Evolutionary conservation across 2,888 invertebrate genomes (phyloP), one percentile per base, ranked within the genome.

Genomic region (Dicroscelio sp.): DNA sequence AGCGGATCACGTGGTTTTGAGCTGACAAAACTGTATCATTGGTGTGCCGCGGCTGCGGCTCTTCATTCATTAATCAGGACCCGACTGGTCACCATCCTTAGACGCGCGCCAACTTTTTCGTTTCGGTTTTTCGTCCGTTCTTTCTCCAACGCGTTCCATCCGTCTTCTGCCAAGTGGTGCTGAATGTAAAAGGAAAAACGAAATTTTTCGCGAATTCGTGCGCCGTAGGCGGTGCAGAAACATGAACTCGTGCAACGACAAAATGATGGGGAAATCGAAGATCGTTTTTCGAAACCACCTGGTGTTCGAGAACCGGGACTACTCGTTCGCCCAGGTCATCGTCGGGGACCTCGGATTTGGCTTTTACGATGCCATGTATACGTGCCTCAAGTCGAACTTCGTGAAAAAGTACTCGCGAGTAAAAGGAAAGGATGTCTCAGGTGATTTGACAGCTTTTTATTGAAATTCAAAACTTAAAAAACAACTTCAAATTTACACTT

Each of bases 1-100:
- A 30, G 30, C 12, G 2, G 33, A 63, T 88, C 88, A 88, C 73
- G 84, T 88, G 88, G 30, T 55, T 89, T 85, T 80, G 65, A 89
- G 65, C 79, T 48, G 60, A 80, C 85, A 80, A 85, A 89, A 80
- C 67, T 55, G 78, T 89, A 89, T 80, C 75, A 75, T 48, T 85
- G 31, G 73, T 43, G 35, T 55, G 55, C 58, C 23, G 55, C 79
- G 31, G 67, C 60, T 43, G 33, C 60, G 30, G 20, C 48, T 73
- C 79, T 76, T 76, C 87, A 87, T 87, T 87, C 87, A 87, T 82
- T 80, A 76, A 75, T 82, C 82, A 67, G 83, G 83, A 35, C 78
- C 88, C 88, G 78, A 88, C 35, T 25, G 63, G 76, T 69, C 63
- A 71, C 38, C 60, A 60, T 69, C 83, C 58, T 75, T 69, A 31